Evolutionary conservation across 2,113 vertebrate genomes (phyloP), one percentile per base, ranked within the genome.

Genomic region (Andinoacara biseriatus): DNA sequence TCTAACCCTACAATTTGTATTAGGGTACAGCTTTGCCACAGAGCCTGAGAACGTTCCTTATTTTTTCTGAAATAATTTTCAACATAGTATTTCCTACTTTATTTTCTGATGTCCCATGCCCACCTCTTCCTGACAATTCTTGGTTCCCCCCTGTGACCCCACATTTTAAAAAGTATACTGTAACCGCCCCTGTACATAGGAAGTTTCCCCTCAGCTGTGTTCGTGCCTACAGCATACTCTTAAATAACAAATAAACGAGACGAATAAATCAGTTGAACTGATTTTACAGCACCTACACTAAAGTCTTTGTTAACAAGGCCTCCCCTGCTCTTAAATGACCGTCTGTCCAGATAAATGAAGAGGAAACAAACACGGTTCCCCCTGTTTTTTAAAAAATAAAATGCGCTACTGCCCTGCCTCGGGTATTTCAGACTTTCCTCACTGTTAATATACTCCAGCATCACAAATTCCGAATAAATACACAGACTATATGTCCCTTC

Each of bases 341-440:
- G 20, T 26, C 10, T 18, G 11, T 40, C 72, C 52, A 33, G 82
- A 80, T 62, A 56, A 62, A 38, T 58, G 9, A 5, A 69, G 15
- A 29, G 4, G 31, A 59, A 69, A 11, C 58, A 20, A 33, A 2
- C 31, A 65, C 2, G n/a, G 14, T 56, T 58, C 29, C 33, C 78
- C 56, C 8, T 38, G 35, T 38, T 38, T 33, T 33, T 33, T 7
- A 33, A 33, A 31, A 33, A 4, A 33, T 7, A 33, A 33, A 33
- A 33, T 33, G 31, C 31, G 31, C 31, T 33, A 33, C 31, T 33
- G 26, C 5, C 14, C 33, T n/a, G 29, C 61, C 58, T 52, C 20
- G 8, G 10, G 24, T 1, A 69, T 61, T 54, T 80, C 49, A 35
- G 24, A 91, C 89, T 91, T 84, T 88, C 69, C 26, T 67, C 82